Base-by-base conservation (phyloP, 2,113 vertebrate genomes). In the Brachionichthys hirsutus region DNA sequence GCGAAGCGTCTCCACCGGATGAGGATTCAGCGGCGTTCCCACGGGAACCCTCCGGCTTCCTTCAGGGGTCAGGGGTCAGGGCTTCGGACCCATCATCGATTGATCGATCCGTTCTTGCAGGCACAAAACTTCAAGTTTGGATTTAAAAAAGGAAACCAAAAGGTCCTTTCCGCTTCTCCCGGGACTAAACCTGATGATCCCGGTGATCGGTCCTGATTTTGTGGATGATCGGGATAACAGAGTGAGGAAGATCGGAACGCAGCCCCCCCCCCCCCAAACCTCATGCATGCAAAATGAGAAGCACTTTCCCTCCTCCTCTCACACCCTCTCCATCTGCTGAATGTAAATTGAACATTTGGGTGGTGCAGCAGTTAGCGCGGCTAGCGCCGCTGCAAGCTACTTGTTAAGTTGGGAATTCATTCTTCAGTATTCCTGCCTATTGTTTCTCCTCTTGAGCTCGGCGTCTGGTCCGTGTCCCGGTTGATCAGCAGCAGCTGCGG, bases 261-360 rank as follows among this genome's bases (percentile, higher is more conserved):
- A 35, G 53, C 24, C 16, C 46, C 58, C 44, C 60, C 2, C 51
- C 79, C 65, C 58, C 49, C n/a, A n/a, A n/a, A n/a, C n/a, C n/a
- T 59, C 67, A 80, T 81, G 80, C 71, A 83, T 85, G 71, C 73
- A 58, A 70, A 75, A 80, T 73, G 66, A 75, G 74, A 77, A 64
- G 76, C 59, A 16, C 70, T 68, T 78, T 69, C 70, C 66, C 70
- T 79, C 54, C 44, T 71, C 35, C 62, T 41, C 48, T 77, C 63
- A 24, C 22, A 52, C 56, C 79, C 70, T 45, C 65, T 68, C 66
- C 24, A 4, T 62, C 47, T 60, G 67, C 75, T 77, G 64, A 63
- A 73, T 75, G 74, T 63, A 84, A 82, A 78, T 74, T 66, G 54
- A 41, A 73, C 65, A 75, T 73, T 61, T 72, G 48, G 69, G 34